Evolutionary conservation across 2,113 vertebrate species (phyloP).

Genomic region (Esox niger): DNA sequence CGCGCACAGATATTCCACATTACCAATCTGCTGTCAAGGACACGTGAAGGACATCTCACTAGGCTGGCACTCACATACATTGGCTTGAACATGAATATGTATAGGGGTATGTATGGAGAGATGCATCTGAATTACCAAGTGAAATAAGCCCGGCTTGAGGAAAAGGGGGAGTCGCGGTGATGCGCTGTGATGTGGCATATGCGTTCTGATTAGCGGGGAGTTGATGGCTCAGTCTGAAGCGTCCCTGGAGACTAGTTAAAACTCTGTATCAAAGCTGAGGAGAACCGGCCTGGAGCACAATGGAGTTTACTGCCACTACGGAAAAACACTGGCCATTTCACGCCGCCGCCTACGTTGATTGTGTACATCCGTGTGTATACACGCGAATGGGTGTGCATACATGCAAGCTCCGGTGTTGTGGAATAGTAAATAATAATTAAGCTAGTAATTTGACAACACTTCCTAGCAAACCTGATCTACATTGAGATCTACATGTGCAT

Average conservation of each 20-base stretch:
- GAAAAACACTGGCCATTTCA: neutral
- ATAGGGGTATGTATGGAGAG: conserved; percentile 64
- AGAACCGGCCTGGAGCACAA: conserved; percentile 17
- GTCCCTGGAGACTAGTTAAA: conserved; percentile 62
- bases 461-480: too few relatives aligned
- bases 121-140: conserved; percentile 63
- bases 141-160: conserved; percentile 54
- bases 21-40: conserved; percentile 66
- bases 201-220: conserved; percentile 52
- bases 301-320: too few relatives aligned
- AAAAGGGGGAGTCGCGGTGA: conserved; percentile 23
- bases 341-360: neutral
- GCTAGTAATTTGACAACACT: too few relatives aligned
- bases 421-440: too few relatives aligned
- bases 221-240: conserved; percentile 49
- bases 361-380: conserved; percentile 1
- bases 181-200: conserved; percentile 60
- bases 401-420: too few relatives aligned
- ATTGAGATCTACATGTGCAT: too few relatives aligned
- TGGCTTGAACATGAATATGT: conserved; percentile 65
- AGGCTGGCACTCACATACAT: conserved; percentile 58
- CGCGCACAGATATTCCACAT: conserved; percentile 61
- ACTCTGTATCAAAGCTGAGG: conserved; percentile 32
- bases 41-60: conserved; percentile 64
- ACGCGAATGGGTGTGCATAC: too few relatives aligned